Base-by-base conservation (phyloP, 2,888 invertebrate genomes). In the Prosapia bicincta region DNA sequence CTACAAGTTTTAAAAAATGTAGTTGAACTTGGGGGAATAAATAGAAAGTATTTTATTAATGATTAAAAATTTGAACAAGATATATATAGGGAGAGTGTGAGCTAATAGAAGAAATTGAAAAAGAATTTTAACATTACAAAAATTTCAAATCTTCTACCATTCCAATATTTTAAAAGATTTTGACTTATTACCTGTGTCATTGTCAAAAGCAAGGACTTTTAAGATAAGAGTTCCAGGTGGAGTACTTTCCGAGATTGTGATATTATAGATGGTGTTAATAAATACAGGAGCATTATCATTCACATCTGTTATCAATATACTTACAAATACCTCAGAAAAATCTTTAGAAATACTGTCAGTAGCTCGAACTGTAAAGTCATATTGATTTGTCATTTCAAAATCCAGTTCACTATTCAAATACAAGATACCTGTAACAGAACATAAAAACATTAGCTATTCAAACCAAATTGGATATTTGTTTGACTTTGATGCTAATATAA, bases 281-380 rank as follows among this genome's bases (percentile, higher is more conserved):
- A 75, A 75, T 20, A 15, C 3, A 13, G 75, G 75, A 15, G 43
- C 32, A 20, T 24, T 30, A 71, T 75, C 75, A 67, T 75, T 75
- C 26, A 71, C 71, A 28, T 84, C 82, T 78, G 85, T 84, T 81
- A 86, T 85, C 26, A 84, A 83, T 66, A 86, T 83, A 32, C 82
- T 75, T 20, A 75, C 71, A 10, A 26, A n/a, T 1, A 66, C 66
- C 15, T 66, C 67, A 6, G 71, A 30, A 13, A 38, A 25, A 26
- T 71, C 71, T 28, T 38, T 71, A 15, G 65, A 67, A 23, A 38
- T 69, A 30, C 71, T 75, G 75, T 75, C 75, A 25, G 75, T 75
- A n/a, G 75, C 75, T 0, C 71, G 66, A 15, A 75, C 54, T 7
- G 84, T 85, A 76, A 88, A 43, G 26, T 66, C 67, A 65, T 70